These are phyloP conservation scores for Meiosimyza platycephala DNA, from an alignment of 2,888 invertebrate genomes.

Conservation along the genomic window DNA sequence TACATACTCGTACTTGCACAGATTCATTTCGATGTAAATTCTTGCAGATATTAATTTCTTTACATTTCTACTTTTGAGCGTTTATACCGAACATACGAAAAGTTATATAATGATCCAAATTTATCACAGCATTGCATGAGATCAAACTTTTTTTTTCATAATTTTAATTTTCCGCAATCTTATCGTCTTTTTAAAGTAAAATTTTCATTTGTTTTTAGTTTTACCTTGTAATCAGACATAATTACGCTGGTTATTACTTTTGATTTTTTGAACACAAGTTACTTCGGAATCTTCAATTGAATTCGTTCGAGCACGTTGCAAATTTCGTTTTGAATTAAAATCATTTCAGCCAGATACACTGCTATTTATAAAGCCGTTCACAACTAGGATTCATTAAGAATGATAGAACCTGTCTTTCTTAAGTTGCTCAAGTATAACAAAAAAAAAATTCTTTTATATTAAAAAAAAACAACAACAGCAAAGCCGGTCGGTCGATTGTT, in stretches of 20 bases:
- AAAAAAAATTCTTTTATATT: too few species aligned
- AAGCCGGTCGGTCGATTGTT: too few species aligned
- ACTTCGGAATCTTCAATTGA: neutral
- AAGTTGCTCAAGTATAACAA: too few species aligned
- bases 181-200: neutral
- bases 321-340: neutral
- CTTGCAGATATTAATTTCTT: too few species aligned
- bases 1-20: too few species aligned
- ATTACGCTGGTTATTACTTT: neutral
- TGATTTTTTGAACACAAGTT: neutral
- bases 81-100: neutral
- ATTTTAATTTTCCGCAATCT: neutral
- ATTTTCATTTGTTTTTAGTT: too few species aligned
- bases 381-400: neutral
- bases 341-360: neutral
- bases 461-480: too few species aligned
- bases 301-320: neutral
- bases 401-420: neutral
- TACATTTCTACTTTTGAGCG: too few species aligned
- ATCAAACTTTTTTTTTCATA: neutral
- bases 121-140: neutral
- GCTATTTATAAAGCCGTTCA: constrained; percentile 1
- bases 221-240: constrained; percentile 13
- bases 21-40: too few species aligned
- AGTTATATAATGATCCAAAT: neutral